These are phyloP conservation scores for Triplophysa siluroides DNA, from an alignment of 2,113 vertebrate genomes.

Conservation along the genomic window DNA sequence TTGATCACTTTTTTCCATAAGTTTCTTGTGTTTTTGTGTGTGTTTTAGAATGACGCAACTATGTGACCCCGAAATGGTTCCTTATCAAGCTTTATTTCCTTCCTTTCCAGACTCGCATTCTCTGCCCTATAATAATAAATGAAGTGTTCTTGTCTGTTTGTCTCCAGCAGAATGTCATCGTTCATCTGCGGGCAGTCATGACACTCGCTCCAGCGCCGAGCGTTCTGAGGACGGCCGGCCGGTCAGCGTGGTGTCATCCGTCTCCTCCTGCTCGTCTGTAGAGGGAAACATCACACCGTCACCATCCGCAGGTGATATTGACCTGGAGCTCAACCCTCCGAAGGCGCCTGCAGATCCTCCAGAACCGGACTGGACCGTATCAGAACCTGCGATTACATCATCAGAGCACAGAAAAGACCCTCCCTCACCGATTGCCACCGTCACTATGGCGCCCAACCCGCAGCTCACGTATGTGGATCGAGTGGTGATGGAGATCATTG, in stretches of 20 bases:
- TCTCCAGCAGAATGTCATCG: conserved; percentile 73
- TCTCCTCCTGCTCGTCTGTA: conserved; percentile 78
- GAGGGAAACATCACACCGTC: conserved; percentile 46
- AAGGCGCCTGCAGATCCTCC: conserved; percentile 49
- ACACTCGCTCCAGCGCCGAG: conserved; percentile 69
- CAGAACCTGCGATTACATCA: not conserved
- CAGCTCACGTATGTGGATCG: conserved; percentile 90
- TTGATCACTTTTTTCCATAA: not conserved
- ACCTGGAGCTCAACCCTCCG: conserved; percentile 72
- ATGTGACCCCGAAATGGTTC: conserved; percentile 18
- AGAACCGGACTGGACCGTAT: not conserved
- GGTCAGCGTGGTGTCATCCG: conserved; percentile 73
- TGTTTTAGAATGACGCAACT: not conserved
- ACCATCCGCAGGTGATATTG: conserved; percentile 52
- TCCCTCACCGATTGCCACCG: conserved; percentile 71
- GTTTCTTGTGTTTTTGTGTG: not conserved
- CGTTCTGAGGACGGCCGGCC: conserved; percentile 75
- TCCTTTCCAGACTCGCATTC: conserved; percentile 46
- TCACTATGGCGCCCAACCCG: conserved; percentile 70
- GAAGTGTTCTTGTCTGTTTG: not conserved
- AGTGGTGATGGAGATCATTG: conserved; percentile 93
- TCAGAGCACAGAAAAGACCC: conserved; percentile 43
- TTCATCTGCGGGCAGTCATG: conserved; percentile 75
- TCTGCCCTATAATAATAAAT: conserved; percentile 13
- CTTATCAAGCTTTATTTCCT: conserved; percentile 13